Evolutionary conservation across 2,797 vertebrate species (phyloP).

Genomic region (Coluber constrictor): DNA sequence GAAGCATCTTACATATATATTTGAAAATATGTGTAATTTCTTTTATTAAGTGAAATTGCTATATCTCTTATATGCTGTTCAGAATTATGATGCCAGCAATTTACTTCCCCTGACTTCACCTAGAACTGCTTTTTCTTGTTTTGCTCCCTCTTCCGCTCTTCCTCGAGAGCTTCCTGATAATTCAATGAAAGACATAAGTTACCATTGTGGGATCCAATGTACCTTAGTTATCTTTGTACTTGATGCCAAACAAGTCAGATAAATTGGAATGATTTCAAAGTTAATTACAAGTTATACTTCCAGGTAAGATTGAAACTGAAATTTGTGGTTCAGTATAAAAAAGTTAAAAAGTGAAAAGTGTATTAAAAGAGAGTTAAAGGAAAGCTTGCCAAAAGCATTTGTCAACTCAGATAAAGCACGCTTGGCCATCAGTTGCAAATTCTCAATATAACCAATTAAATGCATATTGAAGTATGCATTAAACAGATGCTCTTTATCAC

Average conservation of each 20-base stretch:
- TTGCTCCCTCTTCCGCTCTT: not conserved
- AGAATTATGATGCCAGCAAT: not conserved
- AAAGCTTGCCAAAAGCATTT: not conserved
- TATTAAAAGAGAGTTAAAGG: not conserved
- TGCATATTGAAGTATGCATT: slow-evolving; percentile 40
- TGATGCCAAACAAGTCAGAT: not conserved
- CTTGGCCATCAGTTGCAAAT: not conserved
- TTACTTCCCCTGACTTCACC: not conserved
- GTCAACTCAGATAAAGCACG: not conserved
- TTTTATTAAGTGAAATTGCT: not conserved
- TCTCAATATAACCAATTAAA: slow-evolving; percentile 23
- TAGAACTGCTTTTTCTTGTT: not conserved
- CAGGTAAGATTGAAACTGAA: not conserved
- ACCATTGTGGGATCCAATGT: not conserved
- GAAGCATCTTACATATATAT: not conserved
- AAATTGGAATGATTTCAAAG: not conserved
- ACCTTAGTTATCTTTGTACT: not conserved
- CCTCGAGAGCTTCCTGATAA: not conserved
- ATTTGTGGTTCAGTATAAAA: not conserved
- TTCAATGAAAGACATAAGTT: not conserved
- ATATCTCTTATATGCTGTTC: not conserved
- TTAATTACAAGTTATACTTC: not conserved
- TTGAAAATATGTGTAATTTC: not conserved
- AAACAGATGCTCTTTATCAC: not conserved
- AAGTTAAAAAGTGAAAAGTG: not conserved